Evolutionary conservation across 2,888 invertebrate genomes (phyloP).

Genomic region (Ptychoptera albimana): DNA sequence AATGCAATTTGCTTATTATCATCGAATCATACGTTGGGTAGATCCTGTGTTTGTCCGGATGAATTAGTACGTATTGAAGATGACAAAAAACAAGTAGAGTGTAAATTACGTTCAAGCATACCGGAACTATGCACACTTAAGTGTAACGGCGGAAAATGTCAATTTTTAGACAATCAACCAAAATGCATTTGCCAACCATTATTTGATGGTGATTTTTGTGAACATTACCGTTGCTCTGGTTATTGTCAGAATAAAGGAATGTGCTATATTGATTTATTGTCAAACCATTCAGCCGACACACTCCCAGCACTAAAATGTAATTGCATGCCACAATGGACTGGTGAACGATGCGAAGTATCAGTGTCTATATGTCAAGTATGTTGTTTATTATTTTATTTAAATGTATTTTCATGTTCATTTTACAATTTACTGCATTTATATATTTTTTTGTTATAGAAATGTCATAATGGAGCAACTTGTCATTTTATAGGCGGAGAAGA

Average conservation of each 20-base stretch:
- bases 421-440: background rate
- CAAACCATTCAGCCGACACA: conserved; percentile 12
- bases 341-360: conserved; percentile 44
- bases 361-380: conserved; percentile 35
- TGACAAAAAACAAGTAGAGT: conserved; percentile 15
- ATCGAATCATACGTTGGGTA: conserved; percentile 26
- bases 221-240: conserved; percentile 48
- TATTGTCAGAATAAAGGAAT: conserved; percentile 47
- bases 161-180: conserved; percentile 33
- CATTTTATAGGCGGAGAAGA: conserved; percentile 24
- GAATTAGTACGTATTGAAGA: conserved; percentile 27
- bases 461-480: conserved; percentile 45
- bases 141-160: conserved; percentile 46
- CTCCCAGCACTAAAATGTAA: conserved; percentile 33
- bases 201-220: conserved; percentile 50
- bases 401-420: background rate
- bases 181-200: conserved; percentile 47
- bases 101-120: conserved; percentile 22
- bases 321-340: conserved; percentile 47
- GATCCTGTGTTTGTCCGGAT: conserved; percentile 40
- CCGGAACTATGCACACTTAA: conserved; percentile 34
- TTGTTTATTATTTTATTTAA: conserved; percentile 1
- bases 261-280: conserved; percentile 28
- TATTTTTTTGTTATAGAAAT: conserved; percentile 20
- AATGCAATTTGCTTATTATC: conserved; percentile 43